A percentile compares a stretch with the other conserved stretches of the same genome.
Conservation (phyloP, 1,140 invertebrate species). For the Lasioglossum albipes region DNA sequence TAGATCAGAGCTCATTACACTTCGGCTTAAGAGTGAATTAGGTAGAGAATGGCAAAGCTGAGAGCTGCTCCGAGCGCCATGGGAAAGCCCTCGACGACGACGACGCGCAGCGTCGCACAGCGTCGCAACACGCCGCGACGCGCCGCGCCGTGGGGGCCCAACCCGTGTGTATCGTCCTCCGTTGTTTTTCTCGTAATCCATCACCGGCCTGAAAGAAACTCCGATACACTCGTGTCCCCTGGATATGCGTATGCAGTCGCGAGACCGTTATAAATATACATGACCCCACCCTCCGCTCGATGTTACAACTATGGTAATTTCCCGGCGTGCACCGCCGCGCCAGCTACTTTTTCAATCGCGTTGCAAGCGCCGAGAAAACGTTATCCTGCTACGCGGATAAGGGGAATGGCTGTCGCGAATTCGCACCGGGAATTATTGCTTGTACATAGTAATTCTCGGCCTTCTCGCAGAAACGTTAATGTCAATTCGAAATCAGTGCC, state of each 20-base stretch:
- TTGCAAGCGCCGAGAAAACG: too few relatives aligned
- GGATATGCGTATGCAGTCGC: constrained; percentile 1
- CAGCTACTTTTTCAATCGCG: constrained; percentile 6
- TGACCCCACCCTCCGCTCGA: not conserved
- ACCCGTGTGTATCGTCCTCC: constrained; percentile 24
- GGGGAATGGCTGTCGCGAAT: not conserved
- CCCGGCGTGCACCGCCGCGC: not conserved
- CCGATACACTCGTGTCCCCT: constrained; percentile 1
- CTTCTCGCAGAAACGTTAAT: too few relatives aligned
- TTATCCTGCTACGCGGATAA: not conserved
- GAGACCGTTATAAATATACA: constrained; percentile 34
- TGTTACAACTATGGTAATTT: constrained; percentile 24
- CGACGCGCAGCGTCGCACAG: too few relatives aligned
- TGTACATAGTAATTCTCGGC: too few relatives aligned
- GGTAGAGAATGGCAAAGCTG: constrained; percentile 20
- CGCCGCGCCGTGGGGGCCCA: not conserved
- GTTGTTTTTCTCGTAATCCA: constrained; percentile 59
- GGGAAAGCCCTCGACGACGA: not conserved
- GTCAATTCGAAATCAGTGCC: too few relatives aligned
- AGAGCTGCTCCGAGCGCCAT: not conserved
- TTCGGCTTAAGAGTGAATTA: constrained; percentile 60
- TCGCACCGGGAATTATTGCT: too few relatives aligned
- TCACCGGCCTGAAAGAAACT: constrained; percentile 16
- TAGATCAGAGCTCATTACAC: constrained; percentile 65
- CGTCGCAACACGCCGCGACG: not conserved